Base-by-base conservation (phyloP, 1,140 invertebrate genomes). In the Pogonognathellus flavescens region DNA sequence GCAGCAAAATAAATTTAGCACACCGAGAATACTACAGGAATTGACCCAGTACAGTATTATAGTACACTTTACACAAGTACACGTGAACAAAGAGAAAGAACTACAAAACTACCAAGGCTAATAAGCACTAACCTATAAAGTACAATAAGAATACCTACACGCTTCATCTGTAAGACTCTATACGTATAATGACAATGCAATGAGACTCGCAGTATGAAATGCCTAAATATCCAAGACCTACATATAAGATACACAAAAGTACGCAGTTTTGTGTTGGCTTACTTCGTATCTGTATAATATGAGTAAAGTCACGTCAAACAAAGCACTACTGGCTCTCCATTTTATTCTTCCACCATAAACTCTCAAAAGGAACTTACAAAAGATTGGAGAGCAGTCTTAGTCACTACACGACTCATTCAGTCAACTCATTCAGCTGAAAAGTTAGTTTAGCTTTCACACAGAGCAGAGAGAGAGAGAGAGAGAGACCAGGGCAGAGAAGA, bases 381-480 rank as follows among this genome's bases (percentile, higher is more conserved):
- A 72, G 66, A 72, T 16, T 41, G 41, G 66, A 49, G 14, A 49
- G 31, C 10, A 49, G 31, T 41, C 25, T 41, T 18, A 72, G 11
- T 49, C 66, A 72, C 25, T 72, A 72, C 66, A 72, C 66, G n/a
- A 57, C 53, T 57, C 53, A 57, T 57, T 57, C 53, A 57, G 11
- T 57, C 53, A 72, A 72, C 25, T 72, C 66, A 72, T 72, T 72
- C 66, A 72, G 41, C 66, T 72, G 66, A 72, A 72, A 72, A 72
- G 66, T 72, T 72, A 72, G 66, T 72, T 49, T 72, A 72, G 66
- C 66, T 72, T 72, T 72, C 66, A 31, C 66, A 49, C 25, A 66
- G 20, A 22, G 62, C n/a, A 66, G 62, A 60, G 59, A 60, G 59
- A 60, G 59, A 60, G 59, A 20, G 59, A 60, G 59, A 60, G 53